phyloP scores from a whole-genome alignment of 2,113 vertebrate genomes.

The Petromus typicus region DNA sequence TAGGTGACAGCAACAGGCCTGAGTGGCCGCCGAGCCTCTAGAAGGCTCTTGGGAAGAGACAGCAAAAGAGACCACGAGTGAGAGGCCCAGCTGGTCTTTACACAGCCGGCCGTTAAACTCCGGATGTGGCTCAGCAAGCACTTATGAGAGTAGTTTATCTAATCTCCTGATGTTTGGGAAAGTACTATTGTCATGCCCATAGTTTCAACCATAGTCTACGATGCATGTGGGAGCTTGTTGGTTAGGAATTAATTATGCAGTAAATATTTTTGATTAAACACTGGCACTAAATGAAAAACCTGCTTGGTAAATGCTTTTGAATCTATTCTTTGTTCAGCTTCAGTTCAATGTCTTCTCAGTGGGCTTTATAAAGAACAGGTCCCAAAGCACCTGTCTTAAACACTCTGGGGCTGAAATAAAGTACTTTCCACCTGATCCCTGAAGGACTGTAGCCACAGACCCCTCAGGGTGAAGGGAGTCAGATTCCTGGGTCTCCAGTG shows the following conservation, averaged over 20 bases:
- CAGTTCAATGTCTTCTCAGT: not conserved
- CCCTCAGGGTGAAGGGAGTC: not conserved
- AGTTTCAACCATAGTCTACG: constrained; percentile 15
- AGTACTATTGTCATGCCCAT: not conserved
- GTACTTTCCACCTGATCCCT: not conserved
- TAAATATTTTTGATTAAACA: constrained; percentile 50
- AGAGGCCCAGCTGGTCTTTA: not conserved
- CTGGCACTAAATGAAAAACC: not conserved
- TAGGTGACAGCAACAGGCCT: not conserved
- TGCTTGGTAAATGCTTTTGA: constrained; percentile 8
- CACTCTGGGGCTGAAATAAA: not conserved
- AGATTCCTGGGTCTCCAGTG: not conserved
- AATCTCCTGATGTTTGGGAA: not conserved
- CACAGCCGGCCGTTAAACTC: not conserved
- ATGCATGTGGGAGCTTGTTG: not conserved
- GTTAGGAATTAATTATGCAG: constrained; percentile 44
- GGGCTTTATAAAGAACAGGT: not conserved
- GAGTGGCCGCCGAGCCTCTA: not conserved
- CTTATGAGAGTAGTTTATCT: not conserved
- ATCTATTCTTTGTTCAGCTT: constrained; percentile 1
- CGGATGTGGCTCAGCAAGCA: not conserved
- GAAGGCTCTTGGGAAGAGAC: constrained; percentile 34
- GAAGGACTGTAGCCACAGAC: not conserved
- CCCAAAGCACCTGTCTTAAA: not conserved
- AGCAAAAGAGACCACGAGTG: not conserved